These are phyloP conservation scores for Lepus townsendii DNA, from an alignment of 2,797 vertebrate genomes.

Conservation along the genomic window DNA sequence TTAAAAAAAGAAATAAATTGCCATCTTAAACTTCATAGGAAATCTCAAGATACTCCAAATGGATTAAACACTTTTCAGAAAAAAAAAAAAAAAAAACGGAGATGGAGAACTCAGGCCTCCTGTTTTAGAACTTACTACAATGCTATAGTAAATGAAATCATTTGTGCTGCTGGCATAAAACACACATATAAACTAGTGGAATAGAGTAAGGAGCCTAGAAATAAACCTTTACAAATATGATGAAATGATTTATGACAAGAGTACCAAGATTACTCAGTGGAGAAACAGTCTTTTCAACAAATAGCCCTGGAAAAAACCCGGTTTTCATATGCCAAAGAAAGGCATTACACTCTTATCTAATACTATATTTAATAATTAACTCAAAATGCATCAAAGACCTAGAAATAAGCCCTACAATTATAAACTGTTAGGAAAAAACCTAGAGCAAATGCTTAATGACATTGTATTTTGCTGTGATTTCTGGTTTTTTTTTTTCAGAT, in stretches of 20 bases:
- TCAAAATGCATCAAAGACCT: not conserved
- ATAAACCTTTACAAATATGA: not conserved
- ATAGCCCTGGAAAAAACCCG: not conserved
- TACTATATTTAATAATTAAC: not conserved
- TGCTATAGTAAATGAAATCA: not conserved
- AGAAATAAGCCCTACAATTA: not conserved
- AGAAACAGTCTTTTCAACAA: not conserved
- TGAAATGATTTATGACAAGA: not conserved
- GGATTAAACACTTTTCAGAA: not conserved
- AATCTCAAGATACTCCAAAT: not conserved
- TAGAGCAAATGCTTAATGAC: not conserved
- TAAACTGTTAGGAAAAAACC: not conserved
- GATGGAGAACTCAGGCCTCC: not conserved
- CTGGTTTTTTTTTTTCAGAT: no score
- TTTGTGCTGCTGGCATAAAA: not conserved
- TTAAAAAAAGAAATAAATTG: no score
- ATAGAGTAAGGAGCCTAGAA: not conserved
- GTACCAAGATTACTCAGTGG: not conserved
- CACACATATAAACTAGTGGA: not conserved
- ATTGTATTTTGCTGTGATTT: not conserved
- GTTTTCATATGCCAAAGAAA: not conserved
- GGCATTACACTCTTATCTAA: no score
- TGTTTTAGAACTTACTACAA: not conserved
- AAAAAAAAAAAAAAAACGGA: not conserved
- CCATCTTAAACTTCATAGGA: not conserved